Base-by-base conservation (phyloP, 2,888 invertebrate genomes). In the Pteria penguin region DNA sequence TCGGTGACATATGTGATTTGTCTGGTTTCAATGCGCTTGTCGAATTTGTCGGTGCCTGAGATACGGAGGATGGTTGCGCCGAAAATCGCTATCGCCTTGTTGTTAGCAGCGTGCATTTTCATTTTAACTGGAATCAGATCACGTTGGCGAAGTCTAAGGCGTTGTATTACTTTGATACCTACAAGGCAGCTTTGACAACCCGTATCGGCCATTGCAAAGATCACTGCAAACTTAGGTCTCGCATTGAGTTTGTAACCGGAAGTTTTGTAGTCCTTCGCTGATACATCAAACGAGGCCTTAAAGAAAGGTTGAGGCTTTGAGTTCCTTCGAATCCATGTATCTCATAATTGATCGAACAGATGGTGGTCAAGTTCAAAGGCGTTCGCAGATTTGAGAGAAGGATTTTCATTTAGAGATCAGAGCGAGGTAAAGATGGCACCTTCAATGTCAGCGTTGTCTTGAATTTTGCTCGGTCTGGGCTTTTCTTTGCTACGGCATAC, bases 61-160 rank as follows among this genome's bases (percentile, higher is more conserved):
- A 88, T 33, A 0, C 84, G 75, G 11, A 84, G 78, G 11, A 83
- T 29, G 8, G 72, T 52, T 61, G 60, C 81, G 4, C 88, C 86
- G 32, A 86, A 66, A 57, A 86, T 87, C 8, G 55, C 67, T 27
- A 87, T 88, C 18, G 81, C 80, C 26, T 72, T 62, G 78, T 84
- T 81, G 68, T 82, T 86, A 1, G 87, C 87, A 4, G 84, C 82
- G 55, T 82, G 82, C 83, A 87, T 87, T 27, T 75, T 74, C 82
- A 86, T 81, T 4, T 74, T 84, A 22, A 87, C 86, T 22, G 84
- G 85, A n/a, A 86, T 81, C 8, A 88, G 80, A 75, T 86, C 79
- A 27, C 54, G 31, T 36, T 69, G 24, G 4, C n/a, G 45, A 8
- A 87, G 70, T 3, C 85, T 82, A 27, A 87, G 75, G n/a, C 68